Conservation (phyloP, 2,797 vertebrate genomes). For the Gambelia wislizenii region DNA sequence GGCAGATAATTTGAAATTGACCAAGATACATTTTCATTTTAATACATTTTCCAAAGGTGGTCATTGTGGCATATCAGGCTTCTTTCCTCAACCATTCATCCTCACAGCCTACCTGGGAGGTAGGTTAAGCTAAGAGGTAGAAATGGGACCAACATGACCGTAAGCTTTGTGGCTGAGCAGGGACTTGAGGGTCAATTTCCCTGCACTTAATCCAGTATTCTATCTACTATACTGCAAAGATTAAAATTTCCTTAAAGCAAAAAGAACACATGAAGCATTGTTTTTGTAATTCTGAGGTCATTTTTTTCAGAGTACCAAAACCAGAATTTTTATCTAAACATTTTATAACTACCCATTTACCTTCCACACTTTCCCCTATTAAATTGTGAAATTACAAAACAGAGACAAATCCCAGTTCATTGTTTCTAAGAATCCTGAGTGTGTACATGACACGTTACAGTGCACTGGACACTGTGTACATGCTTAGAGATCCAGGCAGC, state of each 20-base stretch:
- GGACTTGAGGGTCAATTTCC: neutral
- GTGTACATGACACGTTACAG: no score
- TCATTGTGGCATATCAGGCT: neutral
- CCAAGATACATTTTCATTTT: neutral
- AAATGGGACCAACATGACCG: neutral
- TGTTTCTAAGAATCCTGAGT: conserved; percentile 31
- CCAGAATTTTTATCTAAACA: neutral
- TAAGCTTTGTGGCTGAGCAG: neutral
- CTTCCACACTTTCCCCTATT: neutral
- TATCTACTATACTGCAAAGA: neutral
- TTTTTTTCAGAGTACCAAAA: neutral
- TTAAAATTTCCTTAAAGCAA: neutral
- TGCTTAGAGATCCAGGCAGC: no score
- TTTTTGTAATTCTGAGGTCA: neutral
- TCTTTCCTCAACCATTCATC: neutral
- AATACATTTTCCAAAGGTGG: neutral
- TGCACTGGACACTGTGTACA: no score
- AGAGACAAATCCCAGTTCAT: neutral
- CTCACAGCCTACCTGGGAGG: neutral
- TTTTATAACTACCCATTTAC: neutral
- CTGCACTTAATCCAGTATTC: neutral
- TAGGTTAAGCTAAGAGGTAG: neutral
- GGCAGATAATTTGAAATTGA: conserved; percentile 9
- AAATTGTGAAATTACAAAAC: neutral
- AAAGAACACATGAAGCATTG: neutral